Base-by-base conservation (phyloP, 1,140 invertebrate genomes). In the Cherax destructor region DNA sequence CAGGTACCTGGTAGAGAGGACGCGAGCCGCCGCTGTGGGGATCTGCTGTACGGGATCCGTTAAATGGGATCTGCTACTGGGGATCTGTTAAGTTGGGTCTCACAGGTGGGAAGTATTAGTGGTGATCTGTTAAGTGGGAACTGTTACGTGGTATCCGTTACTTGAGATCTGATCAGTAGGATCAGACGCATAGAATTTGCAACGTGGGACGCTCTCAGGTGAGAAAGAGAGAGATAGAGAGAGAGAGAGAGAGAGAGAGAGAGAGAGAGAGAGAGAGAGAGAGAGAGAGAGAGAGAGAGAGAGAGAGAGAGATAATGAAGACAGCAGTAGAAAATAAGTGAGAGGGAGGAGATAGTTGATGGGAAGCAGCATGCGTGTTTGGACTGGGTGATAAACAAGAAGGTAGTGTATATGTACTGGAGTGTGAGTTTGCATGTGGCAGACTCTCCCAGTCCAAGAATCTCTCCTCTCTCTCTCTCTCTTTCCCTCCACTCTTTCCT, bases 261-360 rank as follows among this genome's bases (percentile, higher is more conserved):
- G 74, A 77, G 16, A 77, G n/a, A 77, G 16, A 77, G 74, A 77
- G 16, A 77, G 74, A 77, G 16, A 77, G 74, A n/a, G 21, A 41
- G 30, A 76, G 21, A 76, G 65, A 76, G n/a, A 11, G 72, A 18
- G 9, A 11, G 30, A 7, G 16, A 77, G 74, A n/a, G 21, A 41
- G 30, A 76, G 21, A 76, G 65, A 76, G n/a, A 11, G 72, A 18
- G 9, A 11, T 1, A 7, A 21, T 18, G 47, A n/a, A 77, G 0
- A 41, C 30, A 74, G 69, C 21, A 5, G 30, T 21, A 74, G 5
- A 74, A 30, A 30, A 9, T 41, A 47, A 77, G 11, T 41, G 74
- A 77, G 74, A 77, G 74, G n/a, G 24, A 21, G n/a, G 21, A 10
- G 7, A 76, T 9, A 9, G 13, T 78, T 13, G 16, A 78, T 47